Conservation (phyloP, 1,140 invertebrate genomes). For the Pararge aegeria region DNA sequence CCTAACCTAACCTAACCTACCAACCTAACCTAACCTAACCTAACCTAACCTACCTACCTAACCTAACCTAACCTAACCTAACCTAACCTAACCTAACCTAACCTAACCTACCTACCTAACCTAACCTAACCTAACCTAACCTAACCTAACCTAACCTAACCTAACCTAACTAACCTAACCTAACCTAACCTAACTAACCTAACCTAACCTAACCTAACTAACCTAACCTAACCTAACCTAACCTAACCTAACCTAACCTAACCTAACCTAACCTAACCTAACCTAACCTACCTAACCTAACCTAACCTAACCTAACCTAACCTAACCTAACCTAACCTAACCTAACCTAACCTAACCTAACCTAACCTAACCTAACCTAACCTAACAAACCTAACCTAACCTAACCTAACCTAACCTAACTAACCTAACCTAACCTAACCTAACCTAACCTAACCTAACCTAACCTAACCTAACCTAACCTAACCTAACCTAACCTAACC, state of each 20-base stretch:
- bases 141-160: conserved; percentile 13
- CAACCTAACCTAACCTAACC: too few relatives aligned
- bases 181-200: conserved; percentile 9
- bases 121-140: conserved; percentile 13
- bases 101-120: too few relatives aligned
- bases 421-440: neutral
- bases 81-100: conserved; percentile 24
- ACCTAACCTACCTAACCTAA: neutral
- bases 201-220: conserved; percentile 8
- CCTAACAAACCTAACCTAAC: conserved; percentile 13
- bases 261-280: conserved; percentile 1
- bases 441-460: neutral
- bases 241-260: conserved; percentile 1
- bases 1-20: too few relatives aligned
- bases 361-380: conserved; percentile 7
- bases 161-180: conserved; percentile 11
- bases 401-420: neutral
- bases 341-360: neutral
- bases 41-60: too few relatives aligned
- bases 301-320: neutral
- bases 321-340: conserved; percentile 9
- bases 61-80: conserved; percentile 15
- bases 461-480: neutral
- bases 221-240: too few relatives aligned
- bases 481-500: conserved; percentile 4